These are phyloP conservation scores for Rhingia rostrata DNA, from an alignment of 2,888 invertebrate genomes.

Conservation along the genomic window DNA sequence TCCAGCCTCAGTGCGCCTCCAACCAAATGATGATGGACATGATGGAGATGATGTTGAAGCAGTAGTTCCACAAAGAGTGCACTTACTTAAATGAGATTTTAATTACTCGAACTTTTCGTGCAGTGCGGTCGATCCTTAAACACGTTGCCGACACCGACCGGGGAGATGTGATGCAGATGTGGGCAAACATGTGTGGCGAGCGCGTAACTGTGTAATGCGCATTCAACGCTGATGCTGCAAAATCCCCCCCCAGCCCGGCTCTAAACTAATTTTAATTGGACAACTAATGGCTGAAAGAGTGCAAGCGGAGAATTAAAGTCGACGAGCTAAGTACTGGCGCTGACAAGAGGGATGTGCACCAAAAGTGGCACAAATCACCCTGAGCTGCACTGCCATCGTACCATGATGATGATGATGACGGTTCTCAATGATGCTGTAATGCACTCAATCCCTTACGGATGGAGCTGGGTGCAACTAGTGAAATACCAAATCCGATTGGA, in stretches of 20 bases:
- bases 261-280: conserved; percentile 64
- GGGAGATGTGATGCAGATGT: background rate
- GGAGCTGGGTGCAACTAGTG: conserved; percentile 21
- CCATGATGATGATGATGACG: conserved; percentile 5
- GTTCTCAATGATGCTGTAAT: conserved; percentile 27
- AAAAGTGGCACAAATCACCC: conserved; percentile 29
- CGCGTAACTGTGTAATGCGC: conserved; percentile 42
- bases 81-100: conserved; percentile 70
- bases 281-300: conserved; percentile 18
- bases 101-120: conserved; percentile 65
- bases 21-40: conserved; percentile 39
- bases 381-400: background rate
- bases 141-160: background rate
- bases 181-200: conserved; percentile 4
- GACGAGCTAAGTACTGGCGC: background rate
- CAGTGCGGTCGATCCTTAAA: conserved; percentile 2
- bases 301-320: conserved; percentile 5
- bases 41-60: conserved; percentile 33
- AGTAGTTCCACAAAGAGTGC: conserved; percentile 46
- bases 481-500: conserved; percentile 12
- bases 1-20: background rate
- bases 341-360: background rate
- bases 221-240: conserved; percentile 7
- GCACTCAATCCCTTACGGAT: conserved; percentile 32
- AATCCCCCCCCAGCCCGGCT: conserved; percentile 6